These are phyloP conservation scores for Haemorhous mexicanus DNA, from an alignment of 2,113 vertebrate species.

Conservation along the genomic window DNA sequence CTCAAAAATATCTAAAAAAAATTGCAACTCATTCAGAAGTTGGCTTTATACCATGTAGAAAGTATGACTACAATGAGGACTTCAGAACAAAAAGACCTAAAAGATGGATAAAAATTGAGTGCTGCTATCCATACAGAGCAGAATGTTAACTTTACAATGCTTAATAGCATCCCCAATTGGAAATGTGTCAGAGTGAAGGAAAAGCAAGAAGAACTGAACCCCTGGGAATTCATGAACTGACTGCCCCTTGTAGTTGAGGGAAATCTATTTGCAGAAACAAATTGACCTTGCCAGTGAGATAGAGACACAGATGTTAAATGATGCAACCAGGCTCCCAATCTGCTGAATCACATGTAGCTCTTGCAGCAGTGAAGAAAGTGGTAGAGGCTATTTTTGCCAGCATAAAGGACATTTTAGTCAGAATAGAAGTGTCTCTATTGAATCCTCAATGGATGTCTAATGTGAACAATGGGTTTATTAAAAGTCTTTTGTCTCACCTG, in stretches of 20 bases:
- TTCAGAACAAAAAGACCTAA: not conserved
- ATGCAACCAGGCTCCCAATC: slow-evolving; percentile 37
- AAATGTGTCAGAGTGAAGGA: not conserved
- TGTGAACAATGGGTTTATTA: not conserved
- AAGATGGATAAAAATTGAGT: not conserved
- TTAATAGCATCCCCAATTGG: slow-evolving; percentile 12
- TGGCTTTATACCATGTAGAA: not conserved
- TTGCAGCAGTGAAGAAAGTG: not conserved
- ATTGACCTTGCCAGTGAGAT: slow-evolving; percentile 53
- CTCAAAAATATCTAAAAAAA: not conserved
- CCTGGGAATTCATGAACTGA: slow-evolving; percentile 28
- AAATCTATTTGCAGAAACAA: slow-evolving; percentile 52
- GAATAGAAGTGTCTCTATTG: not conserved
- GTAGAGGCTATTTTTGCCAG: not conserved
- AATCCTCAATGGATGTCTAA: not conserved
- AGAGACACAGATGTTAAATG: slow-evolving; percentile 30
- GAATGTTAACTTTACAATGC: slow-evolving; percentile 23
- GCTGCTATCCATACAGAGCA: not conserved
- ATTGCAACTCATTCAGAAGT: not conserved
- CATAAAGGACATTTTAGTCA: not conserved
- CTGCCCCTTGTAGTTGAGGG: slow-evolving; percentile 32
- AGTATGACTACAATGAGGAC: not conserved
- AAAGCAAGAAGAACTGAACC: not conserved
- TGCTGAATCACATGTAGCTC: not conserved
- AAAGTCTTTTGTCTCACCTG: not conserved